These are phyloP conservation scores for Nomada hirtipes DNA, from an alignment of 2,888 invertebrate genomes.

Conservation along the genomic window DNA sequence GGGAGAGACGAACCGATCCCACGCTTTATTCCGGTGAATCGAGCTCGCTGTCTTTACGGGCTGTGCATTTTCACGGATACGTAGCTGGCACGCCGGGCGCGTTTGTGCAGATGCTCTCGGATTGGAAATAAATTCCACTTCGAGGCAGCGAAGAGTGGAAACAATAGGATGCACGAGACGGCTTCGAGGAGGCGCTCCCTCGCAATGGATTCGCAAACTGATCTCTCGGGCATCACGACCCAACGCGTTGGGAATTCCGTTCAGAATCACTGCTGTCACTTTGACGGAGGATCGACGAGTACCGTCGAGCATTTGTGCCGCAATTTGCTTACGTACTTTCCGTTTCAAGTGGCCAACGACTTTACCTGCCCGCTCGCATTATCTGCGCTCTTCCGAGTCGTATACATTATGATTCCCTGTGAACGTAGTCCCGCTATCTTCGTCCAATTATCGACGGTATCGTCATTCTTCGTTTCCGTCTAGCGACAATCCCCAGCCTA, in stretches of 20 bases:
- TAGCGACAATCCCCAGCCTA: background rate
- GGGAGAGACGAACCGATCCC: background rate
- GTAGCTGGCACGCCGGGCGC: constrained; percentile 1
- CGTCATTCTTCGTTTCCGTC: background rate
- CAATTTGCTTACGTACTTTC: background rate
- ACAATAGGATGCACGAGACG: constrained; percentile 1
- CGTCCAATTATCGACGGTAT: background rate
- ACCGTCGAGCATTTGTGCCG: background rate
- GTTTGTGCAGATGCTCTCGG: constrained; percentile 17
- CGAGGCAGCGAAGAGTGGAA: background rate
- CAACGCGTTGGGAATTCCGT: background rate
- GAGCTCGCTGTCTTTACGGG: constrained; percentile 1
- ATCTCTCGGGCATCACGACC: constrained; percentile 35
- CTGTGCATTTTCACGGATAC: constrained; percentile 10
- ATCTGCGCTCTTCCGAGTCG: background rate
- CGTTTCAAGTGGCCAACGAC: background rate
- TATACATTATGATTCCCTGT: background rate
- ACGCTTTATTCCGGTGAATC: constrained; percentile 3
- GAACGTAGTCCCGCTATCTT: background rate
- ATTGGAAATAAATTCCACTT: constrained; percentile 45
- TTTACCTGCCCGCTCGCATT: background rate
- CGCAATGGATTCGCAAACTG: constrained; percentile 5
- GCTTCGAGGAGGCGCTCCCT: constrained; percentile 18
- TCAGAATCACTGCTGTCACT: constrained; percentile 10
- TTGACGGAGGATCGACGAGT: background rate